These are phyloP conservation scores for Dolomedes plantarius DNA, from an alignment of 2,888 invertebrate genomes.

Conservation along the genomic window DNA sequence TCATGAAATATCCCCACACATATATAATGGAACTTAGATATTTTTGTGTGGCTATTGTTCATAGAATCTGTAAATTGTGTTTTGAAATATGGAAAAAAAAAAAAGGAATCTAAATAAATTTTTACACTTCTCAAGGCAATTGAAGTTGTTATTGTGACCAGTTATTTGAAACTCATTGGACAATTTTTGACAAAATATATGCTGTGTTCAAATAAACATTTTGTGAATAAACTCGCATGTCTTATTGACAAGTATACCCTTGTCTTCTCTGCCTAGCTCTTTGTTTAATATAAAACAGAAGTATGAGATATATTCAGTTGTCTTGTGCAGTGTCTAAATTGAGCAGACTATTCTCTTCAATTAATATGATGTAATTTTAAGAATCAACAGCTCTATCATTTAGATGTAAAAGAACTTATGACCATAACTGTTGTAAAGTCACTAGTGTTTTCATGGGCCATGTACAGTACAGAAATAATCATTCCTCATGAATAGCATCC, in stretches of 20 bases:
- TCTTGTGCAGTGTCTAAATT: constrained; percentile 29
- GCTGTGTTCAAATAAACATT: constrained; percentile 35
- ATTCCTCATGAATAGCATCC: constrained; percentile 65
- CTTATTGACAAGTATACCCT: not conserved
- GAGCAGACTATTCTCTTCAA: not conserved
- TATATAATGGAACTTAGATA: constrained; percentile 70
- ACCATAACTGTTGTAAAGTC: constrained; percentile 56
- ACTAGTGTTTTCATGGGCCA: constrained; percentile 66
- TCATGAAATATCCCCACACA: constrained; percentile 34
- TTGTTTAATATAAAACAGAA: not conserved
- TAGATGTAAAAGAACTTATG: constrained; percentile 47
- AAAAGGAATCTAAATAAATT: constrained; percentile 34
- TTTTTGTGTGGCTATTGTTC: constrained; percentile 70
- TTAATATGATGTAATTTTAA: constrained; percentile 44
- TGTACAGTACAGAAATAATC: constrained; percentile 63
- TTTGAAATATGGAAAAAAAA: constrained; percentile 48
- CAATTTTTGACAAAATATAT: not conserved
- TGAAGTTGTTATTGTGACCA: constrained; percentile 12
- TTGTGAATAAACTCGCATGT: not conserved
- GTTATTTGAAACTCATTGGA: not conserved
- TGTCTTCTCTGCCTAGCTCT: constrained; percentile 10
- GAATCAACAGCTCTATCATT: constrained; percentile 30
- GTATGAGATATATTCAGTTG: constrained; percentile 15
- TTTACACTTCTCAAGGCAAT: constrained; percentile 31
- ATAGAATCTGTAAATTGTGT: constrained; percentile 70